Percentiles rank a stretch among this genome's conserved stretches.
These are phyloP conservation scores for Iselma pallidipennis DNA, from an alignment of 2,888 invertebrate genomes.

Conservation along the genomic window DNA sequence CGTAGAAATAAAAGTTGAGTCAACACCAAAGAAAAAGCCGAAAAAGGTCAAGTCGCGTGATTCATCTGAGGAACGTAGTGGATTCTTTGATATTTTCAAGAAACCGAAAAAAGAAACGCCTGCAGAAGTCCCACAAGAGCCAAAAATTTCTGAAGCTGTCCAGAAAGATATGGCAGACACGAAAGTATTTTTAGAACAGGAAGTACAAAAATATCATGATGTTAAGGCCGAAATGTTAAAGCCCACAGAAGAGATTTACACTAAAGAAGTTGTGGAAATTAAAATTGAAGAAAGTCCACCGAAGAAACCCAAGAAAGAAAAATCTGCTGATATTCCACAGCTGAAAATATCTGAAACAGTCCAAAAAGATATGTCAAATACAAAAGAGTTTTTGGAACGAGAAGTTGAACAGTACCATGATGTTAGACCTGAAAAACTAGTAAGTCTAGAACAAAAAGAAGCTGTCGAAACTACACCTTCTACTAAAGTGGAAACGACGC, in stretches of 20 bases:
- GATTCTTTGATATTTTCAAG: constrained; percentile 16
- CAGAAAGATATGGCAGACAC: constrained; percentile 29
- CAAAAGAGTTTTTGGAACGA: constrained; percentile 30
- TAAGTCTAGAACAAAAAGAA: constrained; percentile 16
- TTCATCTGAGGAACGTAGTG: background rate
- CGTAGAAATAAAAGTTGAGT: background rate
- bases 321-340: constrained; percentile 27
- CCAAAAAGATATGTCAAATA: constrained; percentile 27
- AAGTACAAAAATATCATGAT: constrained; percentile 34
- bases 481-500: background rate
- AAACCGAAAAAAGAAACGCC: constrained; percentile 20
- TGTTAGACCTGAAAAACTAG: constrained; percentile 21
- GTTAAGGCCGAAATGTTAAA: constrained; percentile 20
- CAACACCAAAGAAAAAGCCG: background rate
- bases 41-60: background rate
- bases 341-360: constrained; percentile 25
- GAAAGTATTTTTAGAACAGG: constrained; percentile 29
- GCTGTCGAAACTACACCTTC: constrained; percentile 14
- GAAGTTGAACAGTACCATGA: constrained; percentile 37
- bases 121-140: constrained; percentile 21
- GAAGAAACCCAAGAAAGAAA: constrained; percentile 13
- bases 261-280: constrained; percentile 1
- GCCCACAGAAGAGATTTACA: background rate
- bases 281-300: constrained; percentile 14
- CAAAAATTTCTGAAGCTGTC: constrained; percentile 22